Evolutionary conservation across 1,140 invertebrate genomes (phyloP), one percentile per base, ranked within the genome.

Genomic region (Armadillidium nasatum): DNA sequence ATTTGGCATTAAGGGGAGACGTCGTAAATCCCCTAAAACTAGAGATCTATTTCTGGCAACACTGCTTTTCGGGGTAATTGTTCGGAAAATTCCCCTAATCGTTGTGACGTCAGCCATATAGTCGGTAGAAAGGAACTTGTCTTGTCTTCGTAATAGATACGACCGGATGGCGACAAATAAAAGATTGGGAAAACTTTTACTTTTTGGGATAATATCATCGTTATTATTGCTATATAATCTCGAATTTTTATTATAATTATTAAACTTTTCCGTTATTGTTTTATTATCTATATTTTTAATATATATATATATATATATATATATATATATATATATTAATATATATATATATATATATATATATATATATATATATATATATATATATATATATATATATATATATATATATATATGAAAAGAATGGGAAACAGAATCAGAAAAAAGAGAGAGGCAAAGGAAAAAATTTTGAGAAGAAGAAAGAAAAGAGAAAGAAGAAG

Each of bases 201-300:
- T 60, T 19, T 4, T 60, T 60, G 50, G 50, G 50, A 60, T 60
- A 60, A 60, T 60, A 19, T 60, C 19, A 60, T 60, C 19, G 7
- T 60, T 60, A 60, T 60, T 60, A 60, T 19, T 60, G 33, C 33
- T 33, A 33, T 33, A 33, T 60, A 60, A 60, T 60, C 50, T 60
- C 11, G 19, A 19, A 60, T 60, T 60, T 60, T 60, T 60, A 60
- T 60, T 60, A 60, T 19, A 33, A 19, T 60, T 60, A 60, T 60
- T 19, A 60, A 60, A 60, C 50, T 60, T 60, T 60, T 60, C 19
- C 33, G 33, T 33, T 33, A 33, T 33, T 33, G 33, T 33, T 33
- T 33, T 33, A 33, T 33, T 33, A 33, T 33, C 33, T 33, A 33
- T 33, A 33, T 33, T 33, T 33, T 33, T 3, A 33, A 33, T 33